Percentiles rank a stretch among this genome's conserved stretches.
These are phyloP conservation scores for Limnephilus marmoratus DNA, from an alignment of 2,888 invertebrate genomes.

Conservation along the genomic window DNA sequence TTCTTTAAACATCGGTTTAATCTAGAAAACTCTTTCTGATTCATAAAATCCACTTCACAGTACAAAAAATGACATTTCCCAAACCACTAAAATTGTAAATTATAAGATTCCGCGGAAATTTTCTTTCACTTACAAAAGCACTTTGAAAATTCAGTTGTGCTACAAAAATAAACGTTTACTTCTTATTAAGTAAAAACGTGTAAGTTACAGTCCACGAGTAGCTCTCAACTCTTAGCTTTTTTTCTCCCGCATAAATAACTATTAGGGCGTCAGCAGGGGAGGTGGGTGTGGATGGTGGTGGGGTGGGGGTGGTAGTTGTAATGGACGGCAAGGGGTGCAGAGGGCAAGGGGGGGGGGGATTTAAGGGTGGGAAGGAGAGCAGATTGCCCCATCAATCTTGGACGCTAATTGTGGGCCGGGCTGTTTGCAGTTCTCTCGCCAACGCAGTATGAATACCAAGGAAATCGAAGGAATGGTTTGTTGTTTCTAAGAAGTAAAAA, in stretches of 20 bases:
- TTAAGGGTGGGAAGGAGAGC: constrained; percentile 57
- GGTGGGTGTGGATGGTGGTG: background rate
- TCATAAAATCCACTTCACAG: background rate
- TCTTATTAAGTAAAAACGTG: constrained; percentile 20
- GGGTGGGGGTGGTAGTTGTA: constrained; percentile 22
- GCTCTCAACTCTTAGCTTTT: constrained; percentile 45
- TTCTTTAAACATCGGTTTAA: too few relatives aligned
- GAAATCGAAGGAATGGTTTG: constrained; percentile 8
- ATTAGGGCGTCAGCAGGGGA: constrained; percentile 40
- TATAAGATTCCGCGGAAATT: background rate
- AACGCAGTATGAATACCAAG: constrained; percentile 45
- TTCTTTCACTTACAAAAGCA: background rate
- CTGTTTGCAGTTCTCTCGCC: constrained; percentile 64
- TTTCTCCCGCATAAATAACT: constrained; percentile 56
- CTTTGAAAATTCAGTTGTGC: background rate
- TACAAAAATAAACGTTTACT: constrained; percentile 2
- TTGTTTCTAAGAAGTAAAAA: background rate
- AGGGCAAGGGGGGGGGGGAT: constrained; percentile 13
- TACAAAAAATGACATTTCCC: background rate
- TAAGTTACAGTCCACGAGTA: constrained; percentile 45
- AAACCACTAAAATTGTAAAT: background rate
- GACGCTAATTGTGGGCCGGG: constrained; percentile 65
- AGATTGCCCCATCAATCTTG: constrained; percentile 66
- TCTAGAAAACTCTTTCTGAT: background rate
- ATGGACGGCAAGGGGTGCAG: constrained; percentile 18